Conservation (phyloP, 2,888 invertebrate species). For the Callimorpha dominula region DNA sequence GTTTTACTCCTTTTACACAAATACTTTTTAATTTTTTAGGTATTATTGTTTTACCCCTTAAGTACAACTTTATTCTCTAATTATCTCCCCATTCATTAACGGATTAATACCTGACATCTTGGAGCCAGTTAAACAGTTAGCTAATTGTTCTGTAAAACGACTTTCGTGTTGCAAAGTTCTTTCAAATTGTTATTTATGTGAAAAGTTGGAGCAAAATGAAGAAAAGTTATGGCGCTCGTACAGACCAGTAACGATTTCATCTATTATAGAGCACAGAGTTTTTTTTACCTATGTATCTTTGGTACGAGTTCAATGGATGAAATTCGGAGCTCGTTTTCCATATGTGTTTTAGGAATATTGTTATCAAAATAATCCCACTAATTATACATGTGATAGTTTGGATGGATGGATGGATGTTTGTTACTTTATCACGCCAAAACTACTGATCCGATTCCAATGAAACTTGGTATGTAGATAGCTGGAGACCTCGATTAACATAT, state of each 20-base stretch:
- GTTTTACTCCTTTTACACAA: background rate
- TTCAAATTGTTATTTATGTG: slow-evolving; percentile 11
- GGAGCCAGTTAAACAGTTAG: background rate
- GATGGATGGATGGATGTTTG: too few species aligned
- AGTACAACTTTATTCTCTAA: background rate
- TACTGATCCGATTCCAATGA: too few species aligned
- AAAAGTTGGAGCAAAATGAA: slow-evolving; percentile 6
- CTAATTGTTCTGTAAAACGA: slow-evolving; percentile 20
- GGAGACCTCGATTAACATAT: too few species aligned
- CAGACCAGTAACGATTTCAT: background rate
- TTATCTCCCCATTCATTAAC: background rate
- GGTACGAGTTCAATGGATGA: too few species aligned
- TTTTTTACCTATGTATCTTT: too few species aligned
- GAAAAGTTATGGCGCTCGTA: background rate
- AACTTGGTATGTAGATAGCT: too few species aligned
- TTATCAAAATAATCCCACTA: too few species aligned
- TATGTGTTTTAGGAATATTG: too few species aligned
- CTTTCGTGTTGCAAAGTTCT: slow-evolving; percentile 10
- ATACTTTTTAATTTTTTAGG: background rate
- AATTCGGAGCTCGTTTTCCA: too few species aligned
- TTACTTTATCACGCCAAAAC: too few species aligned
- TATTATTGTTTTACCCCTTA: background rate
- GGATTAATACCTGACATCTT: slow-evolving; percentile 1
- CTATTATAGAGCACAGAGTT: too few species aligned
- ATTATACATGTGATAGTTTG: too few species aligned